Evolutionary conservation across 2,113 vertebrate genomes (phyloP), one percentile per base, ranked within the genome.

Genomic region (Ciconia maguari): DNA sequence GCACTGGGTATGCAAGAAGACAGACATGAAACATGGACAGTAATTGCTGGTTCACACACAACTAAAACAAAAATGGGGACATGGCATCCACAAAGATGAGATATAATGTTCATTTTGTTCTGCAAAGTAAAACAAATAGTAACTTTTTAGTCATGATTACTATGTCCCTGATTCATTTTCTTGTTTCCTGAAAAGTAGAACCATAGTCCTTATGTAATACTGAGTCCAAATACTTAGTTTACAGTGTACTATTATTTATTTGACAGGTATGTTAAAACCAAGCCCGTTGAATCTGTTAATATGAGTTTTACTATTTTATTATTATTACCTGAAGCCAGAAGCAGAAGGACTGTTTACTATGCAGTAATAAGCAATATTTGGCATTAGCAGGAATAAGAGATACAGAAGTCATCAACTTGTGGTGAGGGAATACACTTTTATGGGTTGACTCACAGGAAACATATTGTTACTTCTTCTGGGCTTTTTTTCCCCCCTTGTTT

Each of bases 401-500:
- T 51, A 52, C 0, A 0, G 0, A 90, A 41, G 64, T 62, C 46
- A 96, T 34, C 34, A 54, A 25, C 68, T 32, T 77, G 49, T 9
- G 58, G 16, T 49, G 42, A 65, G 13, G 11, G 19, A 87, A 88
- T 34, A 46, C n/a, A 38, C 17, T 57, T 87, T 51, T 66, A 79
- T 1, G 26, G 42, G 54, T 24, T 49, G 38, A 69, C 16, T 87
- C 14, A 22, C 10, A 66, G n/a, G 36, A 76, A 83, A 71, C 8
- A 70, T 16, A 18, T 60, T 62, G 18, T 24, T 85, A 83, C 29
- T 72, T 84, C 51, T 62, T 79, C 57, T 48, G 8, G 34, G 48
- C 9, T 44, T 54, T 14, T 3, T 0, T 3, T 0, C 3, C 6
- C 16, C 2, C 16, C 8, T 36, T 77, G 7, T 38, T 95, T 86